Base-by-base conservation (phyloP, 2,113 vertebrate species). In the Tursiops truncatus region DNA sequence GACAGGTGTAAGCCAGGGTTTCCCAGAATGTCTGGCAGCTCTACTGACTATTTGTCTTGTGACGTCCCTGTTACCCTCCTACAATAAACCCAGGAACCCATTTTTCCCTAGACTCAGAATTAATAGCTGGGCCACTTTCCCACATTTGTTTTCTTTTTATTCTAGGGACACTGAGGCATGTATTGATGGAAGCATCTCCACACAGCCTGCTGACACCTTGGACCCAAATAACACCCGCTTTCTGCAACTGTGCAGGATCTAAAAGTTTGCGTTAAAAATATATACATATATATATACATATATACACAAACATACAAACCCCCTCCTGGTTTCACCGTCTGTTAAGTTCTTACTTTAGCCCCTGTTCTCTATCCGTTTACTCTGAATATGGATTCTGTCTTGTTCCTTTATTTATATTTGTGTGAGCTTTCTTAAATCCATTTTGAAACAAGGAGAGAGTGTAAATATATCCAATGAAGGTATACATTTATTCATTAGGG, bases 121-220 rank as follows among this genome's bases (percentile, higher is more conserved):
- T 13, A 53, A 18, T 0, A 80, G 71, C 79, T 20, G 11, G 36
- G 25, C 25, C 58, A 0, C 76, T 33, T 68, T n/a, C 58, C 73
- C 58, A 36, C 50, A 20, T 28, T 53, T 17, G 31, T 23, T 73
- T 85, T 63, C 62, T 84, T n/a, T 36, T 65, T n/a, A 28, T 28
- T 20, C 41, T n/a, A 4, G n/a, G 28, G 4, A 76, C 9, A 5
- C 2, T 31, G 18, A 44, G 17, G n/a, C 53, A 26, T 0, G 7
- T 14, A n/a, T 1, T 23, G 58, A 36, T 5, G 11, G 38, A 31
- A 36, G 67, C 18, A 26, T 23, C 21, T 71, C 47, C 3, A 6
- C 8, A n/a, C 23, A 15, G 23, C 41, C 86, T 23, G 41, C 10
- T 12, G 31, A 63, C 21, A 31, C 23, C 28, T 14, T 10, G 12